Evolutionary conservation across 2,888 invertebrate genomes (phyloP).

Genomic region (Ceraclea dissimilis): DNA sequence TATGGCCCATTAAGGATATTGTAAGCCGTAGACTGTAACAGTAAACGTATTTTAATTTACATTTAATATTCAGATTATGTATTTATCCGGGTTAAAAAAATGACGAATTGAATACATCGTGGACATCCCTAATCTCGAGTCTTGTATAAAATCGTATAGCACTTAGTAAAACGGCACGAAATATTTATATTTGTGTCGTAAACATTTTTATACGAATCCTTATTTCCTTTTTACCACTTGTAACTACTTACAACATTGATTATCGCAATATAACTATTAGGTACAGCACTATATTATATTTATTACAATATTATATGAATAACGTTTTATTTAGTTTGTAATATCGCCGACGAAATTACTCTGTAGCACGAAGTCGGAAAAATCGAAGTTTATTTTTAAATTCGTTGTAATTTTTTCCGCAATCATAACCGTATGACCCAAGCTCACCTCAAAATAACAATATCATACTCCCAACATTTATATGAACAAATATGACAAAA

Average conservation of each 20-base stretch:
- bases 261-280: background rate
- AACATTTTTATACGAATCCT: slow-evolving; percentile 1
- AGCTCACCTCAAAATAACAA: background rate
- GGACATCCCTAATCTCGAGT: background rate
- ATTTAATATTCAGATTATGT: too few species aligned
- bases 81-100: too few species aligned
- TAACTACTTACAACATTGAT: background rate
- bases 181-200: background rate
- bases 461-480: too few species aligned
- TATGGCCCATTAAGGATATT: too few species aligned
- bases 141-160: background rate
- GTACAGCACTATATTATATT: background rate
- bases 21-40: too few species aligned
- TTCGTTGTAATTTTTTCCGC: background rate
- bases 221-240: background rate
- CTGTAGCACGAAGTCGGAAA: background rate
- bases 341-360: background rate
- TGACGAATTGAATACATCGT: too few species aligned
- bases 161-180: background rate
- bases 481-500: too few species aligned
- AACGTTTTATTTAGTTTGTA: background rate
- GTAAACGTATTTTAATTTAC: too few species aligned
- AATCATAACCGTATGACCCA: background rate
- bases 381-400: slow-evolving; percentile 2
- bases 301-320: background rate